Evolutionary conservation across 1,140 invertebrate genomes (phyloP), one percentile per base, ranked within the genome.

Genomic region (Chelonus insularis): DNA sequence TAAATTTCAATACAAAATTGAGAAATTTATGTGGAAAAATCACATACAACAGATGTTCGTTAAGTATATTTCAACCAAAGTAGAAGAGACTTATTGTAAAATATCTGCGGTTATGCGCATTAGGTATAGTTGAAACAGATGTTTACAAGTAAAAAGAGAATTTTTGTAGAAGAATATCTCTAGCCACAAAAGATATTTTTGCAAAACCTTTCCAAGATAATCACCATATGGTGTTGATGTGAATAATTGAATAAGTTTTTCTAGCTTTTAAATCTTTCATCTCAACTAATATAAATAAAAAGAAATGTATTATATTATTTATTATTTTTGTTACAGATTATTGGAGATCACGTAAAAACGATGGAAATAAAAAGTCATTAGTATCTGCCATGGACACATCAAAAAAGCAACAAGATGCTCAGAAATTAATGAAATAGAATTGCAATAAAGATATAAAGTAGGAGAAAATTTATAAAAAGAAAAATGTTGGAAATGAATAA

Each of bases 311-410:
- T n/a, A n/a, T n/a, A n/a, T n/a, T n/a, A n/a, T n/a, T 50, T 36
- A 11, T 59, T 62, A 62, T 71, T 64, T 25, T 67, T 68, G 23
- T 78, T 77, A 32, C 77, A 80, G 78, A 80, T 67, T 79, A 73
- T 23, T 79, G 76, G 78, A 72, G 76, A 55, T 64, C 73, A 37
- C 70, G 77, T 18, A 80, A 79, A 60, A 55, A 66, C 4, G 77
- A 80, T 2, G 54, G 62, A 2, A 67, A 62, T 11, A 79, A 78
- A 62, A 79, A 78, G 12, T 69, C 69, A 5, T 12, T 69, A 9
- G 57, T 60, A 1, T 20, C 70, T 1, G 60, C 68, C 23, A 5
- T 56, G 12, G 74, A 75, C 14, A 16, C 55, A 2, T 16, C 64
- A n/a, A 74, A 72, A 34, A 67, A 69, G 25, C 69, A 67, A 41